Evolutionary conservation across 1,140 invertebrate species (phyloP).

Genomic region (Brachionus paranguensis): DNA sequence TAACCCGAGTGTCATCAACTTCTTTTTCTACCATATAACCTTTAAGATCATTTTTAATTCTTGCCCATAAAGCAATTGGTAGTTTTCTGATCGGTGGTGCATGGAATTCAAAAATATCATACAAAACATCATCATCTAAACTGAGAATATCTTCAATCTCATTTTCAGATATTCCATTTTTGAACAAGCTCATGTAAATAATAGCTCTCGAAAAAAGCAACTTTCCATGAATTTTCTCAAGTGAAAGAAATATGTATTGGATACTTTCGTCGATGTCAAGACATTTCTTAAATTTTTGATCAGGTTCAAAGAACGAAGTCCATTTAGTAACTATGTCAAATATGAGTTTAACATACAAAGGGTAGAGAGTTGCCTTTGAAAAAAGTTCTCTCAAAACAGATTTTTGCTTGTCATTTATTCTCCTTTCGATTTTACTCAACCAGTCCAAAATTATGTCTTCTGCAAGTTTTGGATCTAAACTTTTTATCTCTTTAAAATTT

Average conservation of each 20-base stretch:
- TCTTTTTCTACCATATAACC: slow-evolving; percentile 64
- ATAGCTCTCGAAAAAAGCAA: background rate
- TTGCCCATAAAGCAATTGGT: slow-evolving; percentile 62
- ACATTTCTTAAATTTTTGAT: background rate
- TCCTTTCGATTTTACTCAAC: background rate
- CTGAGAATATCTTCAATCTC: slow-evolving; percentile 50
- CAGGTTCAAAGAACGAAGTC: background rate
- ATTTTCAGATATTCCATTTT: slow-evolving; percentile 44
- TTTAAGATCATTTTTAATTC: slow-evolving; percentile 62
- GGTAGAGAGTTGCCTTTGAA: background rate
- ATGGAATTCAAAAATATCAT: slow-evolving; percentile 45
- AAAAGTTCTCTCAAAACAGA: background rate
- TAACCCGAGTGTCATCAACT: slow-evolving; percentile 54
- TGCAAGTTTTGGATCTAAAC: background rate
- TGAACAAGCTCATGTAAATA: background rate
- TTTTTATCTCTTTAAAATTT: background rate
- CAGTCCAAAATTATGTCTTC: background rate
- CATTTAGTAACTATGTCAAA: slow-evolving; percentile 32
- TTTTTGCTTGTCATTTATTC: background rate
- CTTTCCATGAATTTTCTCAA: background rate
- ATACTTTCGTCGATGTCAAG: background rate
- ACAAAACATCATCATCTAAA: slow-evolving; percentile 49
- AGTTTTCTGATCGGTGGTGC: slow-evolving; percentile 44
- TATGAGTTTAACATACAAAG: slow-evolving; percentile 5
- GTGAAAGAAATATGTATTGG: background rate